Base-by-base conservation (phyloP, 2,797 vertebrate genomes). In the Carapus acus region DNA sequence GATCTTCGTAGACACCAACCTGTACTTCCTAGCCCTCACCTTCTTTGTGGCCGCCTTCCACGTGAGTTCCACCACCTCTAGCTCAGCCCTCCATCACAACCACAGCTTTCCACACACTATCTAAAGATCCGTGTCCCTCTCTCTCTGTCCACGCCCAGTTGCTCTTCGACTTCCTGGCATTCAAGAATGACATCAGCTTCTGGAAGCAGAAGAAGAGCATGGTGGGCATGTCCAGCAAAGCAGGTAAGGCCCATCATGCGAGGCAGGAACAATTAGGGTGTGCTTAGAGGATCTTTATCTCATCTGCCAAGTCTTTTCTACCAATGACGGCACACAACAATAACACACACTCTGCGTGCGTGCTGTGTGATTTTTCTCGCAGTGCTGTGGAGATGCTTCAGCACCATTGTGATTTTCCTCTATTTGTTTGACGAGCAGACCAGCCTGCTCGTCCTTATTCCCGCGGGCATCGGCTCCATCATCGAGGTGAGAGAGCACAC, bases 151-250 rank as follows among this genome's bases (percentile, higher is more conserved):
- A 9, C 72, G 58, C 82, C 7, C 72, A 99, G 94, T 92, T 99
- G 48, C 90, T 99, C 6, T 99, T 99, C 80, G 96, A 99, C 80
- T 99, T 99, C 66, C 85, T 99, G 79, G 96, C 96, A 0, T 99
- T 99, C 79, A 99, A 98, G 88, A 98, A 97, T 6, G 96, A 99
- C 72, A 98, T 99, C 83, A 99, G 93, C 73, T 99, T 98, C 75
- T 99, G 96, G 96, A 97, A 96, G 73, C 90, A 94, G 49, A 99
- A 97, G 86, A 97, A 91, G 67, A 97, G 89, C 85, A 98, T 99
- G 96, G 93, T 90, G 62, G 96, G 96, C 29, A 97, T 96, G 96
- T 99, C 96, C 40, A 95, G 91, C 68, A 98, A 96, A 90, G 96
- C 95, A 86, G 96, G 96, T 97, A 46, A 4, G 53, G 51, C 6